Evolutionary conservation across 2,797 vertebrate species (phyloP).

Genomic region (Coracias cyanogaster): DNA sequence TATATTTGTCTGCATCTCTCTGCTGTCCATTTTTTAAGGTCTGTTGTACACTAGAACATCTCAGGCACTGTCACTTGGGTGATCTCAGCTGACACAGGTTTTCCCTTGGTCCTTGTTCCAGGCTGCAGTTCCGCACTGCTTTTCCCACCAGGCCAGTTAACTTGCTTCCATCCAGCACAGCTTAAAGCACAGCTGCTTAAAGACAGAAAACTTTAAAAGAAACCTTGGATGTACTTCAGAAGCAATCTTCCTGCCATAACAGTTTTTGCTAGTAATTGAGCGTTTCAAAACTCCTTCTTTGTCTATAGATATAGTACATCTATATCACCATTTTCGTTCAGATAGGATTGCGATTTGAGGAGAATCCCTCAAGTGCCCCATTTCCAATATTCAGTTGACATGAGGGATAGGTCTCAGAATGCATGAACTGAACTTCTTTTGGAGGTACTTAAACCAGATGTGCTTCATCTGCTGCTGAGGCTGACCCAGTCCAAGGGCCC

Average conservation of each 20-base stretch:
- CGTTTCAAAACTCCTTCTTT: not conserved
- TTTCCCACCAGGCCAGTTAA: not conserved
- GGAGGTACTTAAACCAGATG: not conserved
- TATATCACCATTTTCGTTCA: not conserved
- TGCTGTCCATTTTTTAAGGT: not conserved
- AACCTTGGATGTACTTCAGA: slow-evolving; percentile 6
- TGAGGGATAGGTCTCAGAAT: fast-evolving
- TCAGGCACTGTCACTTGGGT: not conserved
- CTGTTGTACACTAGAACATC: not conserved
- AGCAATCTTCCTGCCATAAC: not conserved
- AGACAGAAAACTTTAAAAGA: not conserved
- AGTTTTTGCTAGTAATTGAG: not conserved
- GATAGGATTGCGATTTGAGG: not conserved
- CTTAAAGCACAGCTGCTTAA: not conserved
- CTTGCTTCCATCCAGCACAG: not conserved
- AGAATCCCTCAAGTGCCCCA: not conserved
- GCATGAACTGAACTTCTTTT: not conserved
- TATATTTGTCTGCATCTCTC: not conserved
- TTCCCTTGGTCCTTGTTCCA: not conserved
- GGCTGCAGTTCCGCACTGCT: not conserved
- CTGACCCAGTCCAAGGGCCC: not conserved
- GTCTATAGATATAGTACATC: not conserved
- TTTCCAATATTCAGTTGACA: not conserved
- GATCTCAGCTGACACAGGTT: not conserved
- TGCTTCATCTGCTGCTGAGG: not conserved